Base-by-base conservation (phyloP, 2,113 vertebrate genomes). In the Datnioides undecimradiatus region DNA sequence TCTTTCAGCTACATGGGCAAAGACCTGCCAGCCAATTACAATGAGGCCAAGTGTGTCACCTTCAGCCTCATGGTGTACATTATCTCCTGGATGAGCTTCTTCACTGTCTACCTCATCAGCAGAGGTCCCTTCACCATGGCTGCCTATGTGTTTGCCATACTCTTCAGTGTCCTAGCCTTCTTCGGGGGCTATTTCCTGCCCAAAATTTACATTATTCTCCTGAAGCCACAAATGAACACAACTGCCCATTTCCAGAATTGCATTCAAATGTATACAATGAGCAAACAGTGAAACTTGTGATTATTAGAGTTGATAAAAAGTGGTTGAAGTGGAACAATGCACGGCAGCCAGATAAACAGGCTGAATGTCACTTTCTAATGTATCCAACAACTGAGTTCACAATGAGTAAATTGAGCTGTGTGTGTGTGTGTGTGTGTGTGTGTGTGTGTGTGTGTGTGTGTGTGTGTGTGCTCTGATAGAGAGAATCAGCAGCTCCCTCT, bases 1-100 rank as follows among this genome's bases (percentile, higher is more conserved):
- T 69, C 80, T 49, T 95, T 97, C 17, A 93, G 95, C 88, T 96
- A 96, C 91, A 73, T 93, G 85, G 96, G 96, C 34, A 97, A 96
- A 89, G 95, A 96, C 68, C 91, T 97, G 55, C 96, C 96, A 3
- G 96, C 95, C 67, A 96, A 94, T 92, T 96, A 97, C 93, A 96
- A 93, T 0, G 95, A 97, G 62, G 96, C 96, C 83, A 97, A 96
- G 83, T 94, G 93, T 74, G 91, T 96, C 79, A 95, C 95, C 31
- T 92, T 97, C 65, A 95, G 95, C 83, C 93, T 96, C 76, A 89
- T 94, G 90, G 90, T 96, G 73, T 96, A 93, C 86, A 94, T 96
- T 80, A 87, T 94, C 74, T 95, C 95, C 63, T 96, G 95, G 86
- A 80, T 95, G 45, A 91, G 87, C 62, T 95, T 96, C 74, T 95